These are phyloP conservation scores for Alectura lathami DNA, from an alignment of 2,113 vertebrate species.

Conservation along the genomic window DNA sequence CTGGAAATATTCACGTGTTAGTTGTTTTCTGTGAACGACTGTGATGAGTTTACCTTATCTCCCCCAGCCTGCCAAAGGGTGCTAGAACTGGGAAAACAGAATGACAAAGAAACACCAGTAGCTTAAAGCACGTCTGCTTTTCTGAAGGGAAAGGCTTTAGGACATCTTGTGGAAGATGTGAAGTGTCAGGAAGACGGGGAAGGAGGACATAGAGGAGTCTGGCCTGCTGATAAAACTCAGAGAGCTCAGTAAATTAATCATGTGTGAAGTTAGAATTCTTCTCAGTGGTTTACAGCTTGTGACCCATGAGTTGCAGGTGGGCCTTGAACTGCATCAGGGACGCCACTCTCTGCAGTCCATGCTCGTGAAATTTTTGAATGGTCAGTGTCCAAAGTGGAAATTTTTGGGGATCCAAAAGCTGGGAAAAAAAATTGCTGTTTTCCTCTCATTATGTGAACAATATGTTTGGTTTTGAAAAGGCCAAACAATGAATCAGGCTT, in stretches of 20 bases:
- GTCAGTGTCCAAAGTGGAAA: neutral
- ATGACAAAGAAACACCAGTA: neutral
- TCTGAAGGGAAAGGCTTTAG: neutral
- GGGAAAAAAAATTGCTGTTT: neutral
- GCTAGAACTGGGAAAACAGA: neutral
- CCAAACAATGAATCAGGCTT: constrained; percentile 56
- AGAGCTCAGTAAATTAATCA: neutral
- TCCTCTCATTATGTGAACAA: neutral
- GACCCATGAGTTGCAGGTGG: neutral
- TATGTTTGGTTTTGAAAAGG: constrained; percentile 46
- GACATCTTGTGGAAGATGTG: neutral
- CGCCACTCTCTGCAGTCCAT: neutral
- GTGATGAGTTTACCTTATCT: neutral
- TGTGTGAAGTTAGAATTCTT: neutral
- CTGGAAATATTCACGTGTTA: neutral
- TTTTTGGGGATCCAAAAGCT: neutral
- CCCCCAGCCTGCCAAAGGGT: neutral
- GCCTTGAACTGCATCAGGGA: neutral
- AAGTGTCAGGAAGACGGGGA: neutral
- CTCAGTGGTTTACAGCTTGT: neutral
- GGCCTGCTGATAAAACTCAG: neutral
- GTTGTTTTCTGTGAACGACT: neutral
- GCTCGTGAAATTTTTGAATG: neutral
- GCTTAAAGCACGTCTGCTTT: neutral
- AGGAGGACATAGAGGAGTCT: neutral